These are phyloP conservation scores for Blastomussa wellsi DNA, from an alignment of 92 coral and sea anemone species.

Conservation along the genomic window DNA sequence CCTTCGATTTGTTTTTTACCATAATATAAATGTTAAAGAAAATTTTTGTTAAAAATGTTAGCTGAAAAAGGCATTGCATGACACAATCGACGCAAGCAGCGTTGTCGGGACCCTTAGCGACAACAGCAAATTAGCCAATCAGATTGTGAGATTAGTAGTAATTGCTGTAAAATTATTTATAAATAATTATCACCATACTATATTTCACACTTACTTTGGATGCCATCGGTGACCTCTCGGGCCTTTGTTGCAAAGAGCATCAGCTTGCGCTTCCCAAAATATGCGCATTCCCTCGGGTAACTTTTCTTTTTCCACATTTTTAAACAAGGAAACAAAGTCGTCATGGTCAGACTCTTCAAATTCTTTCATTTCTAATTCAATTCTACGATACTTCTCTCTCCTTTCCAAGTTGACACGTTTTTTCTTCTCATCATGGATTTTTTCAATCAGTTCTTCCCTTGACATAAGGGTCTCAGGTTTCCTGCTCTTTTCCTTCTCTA, in stretches of 20 bases:
- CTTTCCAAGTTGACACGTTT: slow-evolving; percentile 36
- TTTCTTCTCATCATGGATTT: slow-evolving; percentile 49
- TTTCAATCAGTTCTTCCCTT: slow-evolving; percentile 40
- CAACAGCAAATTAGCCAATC: too few relatives aligned
- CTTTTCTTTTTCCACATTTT: slow-evolving; percentile 11
- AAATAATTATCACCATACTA: background rate
- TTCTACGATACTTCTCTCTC: slow-evolving; percentile 22
- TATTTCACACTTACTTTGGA: slow-evolving; percentile 35
- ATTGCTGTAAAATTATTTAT: background rate
- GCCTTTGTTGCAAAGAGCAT: slow-evolving; percentile 14
- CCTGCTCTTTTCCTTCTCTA: slow-evolving; percentile 1
- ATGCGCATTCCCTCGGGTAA: slow-evolving; percentile 41
- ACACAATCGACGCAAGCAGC: too few relatives aligned
- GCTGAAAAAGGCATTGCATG: too few relatives aligned
- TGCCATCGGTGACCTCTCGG: slow-evolving; percentile 46
- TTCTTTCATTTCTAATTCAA: slow-evolving; percentile 34
- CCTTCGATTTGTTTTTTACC: too few relatives aligned
- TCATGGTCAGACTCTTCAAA: slow-evolving; percentile 36
- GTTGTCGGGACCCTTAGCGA: too few relatives aligned
- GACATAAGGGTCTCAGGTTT: slow-evolving; percentile 34
- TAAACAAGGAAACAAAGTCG: slow-evolving; percentile 35
- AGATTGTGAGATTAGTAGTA: too few relatives aligned
- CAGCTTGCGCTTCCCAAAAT: slow-evolving; percentile 46
- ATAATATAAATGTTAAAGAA: too few relatives aligned
- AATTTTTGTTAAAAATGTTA: too few relatives aligned